Evolutionary conservation across 2,888 invertebrate genomes (phyloP).

Genomic region (Hydraecia micacea): DNA sequence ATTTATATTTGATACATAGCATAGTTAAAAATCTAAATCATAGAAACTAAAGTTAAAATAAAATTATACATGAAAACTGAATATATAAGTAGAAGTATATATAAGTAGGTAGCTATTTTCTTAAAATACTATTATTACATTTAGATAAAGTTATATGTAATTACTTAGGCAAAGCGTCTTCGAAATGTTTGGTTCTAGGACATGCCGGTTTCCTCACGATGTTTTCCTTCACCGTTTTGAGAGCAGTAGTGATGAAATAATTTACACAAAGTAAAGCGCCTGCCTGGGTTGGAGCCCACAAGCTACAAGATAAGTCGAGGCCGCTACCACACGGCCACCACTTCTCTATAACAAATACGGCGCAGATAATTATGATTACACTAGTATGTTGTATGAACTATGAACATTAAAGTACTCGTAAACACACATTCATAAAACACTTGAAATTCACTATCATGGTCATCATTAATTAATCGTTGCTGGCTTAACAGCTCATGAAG

Average conservation of each 20-base stretch:
- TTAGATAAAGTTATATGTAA: too few species aligned
- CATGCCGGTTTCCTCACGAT: not conserved
- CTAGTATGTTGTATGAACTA: not conserved
- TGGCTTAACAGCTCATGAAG: not conserved
- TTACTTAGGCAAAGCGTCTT: too few species aligned
- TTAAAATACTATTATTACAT: too few species aligned
- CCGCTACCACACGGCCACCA: not conserved
- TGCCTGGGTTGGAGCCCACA: not conserved
- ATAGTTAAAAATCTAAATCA: too few species aligned
- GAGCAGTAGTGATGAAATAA: not conserved
- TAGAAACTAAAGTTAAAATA: too few species aligned
- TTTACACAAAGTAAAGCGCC: not conserved
- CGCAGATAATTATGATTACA: not conserved
- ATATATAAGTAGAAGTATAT: too few species aligned
- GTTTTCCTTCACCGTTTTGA: not conserved
- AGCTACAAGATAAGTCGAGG: not conserved
- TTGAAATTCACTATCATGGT: not conserved
- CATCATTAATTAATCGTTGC: not conserved
- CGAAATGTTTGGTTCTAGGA: not conserved
- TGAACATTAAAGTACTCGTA: too few species aligned
- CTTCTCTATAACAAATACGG: too few species aligned
- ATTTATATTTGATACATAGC: too few species aligned
- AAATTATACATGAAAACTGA: too few species aligned
- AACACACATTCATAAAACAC: not conserved
- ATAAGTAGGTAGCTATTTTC: too few species aligned